phyloP scores from a whole-genome alignment of 2,888 invertebrate species.

The Andrena minutula region DNA sequence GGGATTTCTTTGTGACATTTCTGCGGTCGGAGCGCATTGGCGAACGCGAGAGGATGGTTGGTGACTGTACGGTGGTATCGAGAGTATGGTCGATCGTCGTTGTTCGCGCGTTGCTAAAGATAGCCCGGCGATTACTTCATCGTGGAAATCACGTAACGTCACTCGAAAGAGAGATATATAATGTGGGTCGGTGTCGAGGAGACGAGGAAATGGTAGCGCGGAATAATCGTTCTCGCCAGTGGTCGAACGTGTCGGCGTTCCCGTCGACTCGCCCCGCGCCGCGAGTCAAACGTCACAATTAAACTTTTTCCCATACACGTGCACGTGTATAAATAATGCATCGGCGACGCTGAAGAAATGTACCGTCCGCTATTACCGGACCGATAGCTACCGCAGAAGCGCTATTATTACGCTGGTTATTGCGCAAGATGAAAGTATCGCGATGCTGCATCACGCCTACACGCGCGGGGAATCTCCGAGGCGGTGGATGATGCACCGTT shows the following conservation, averaged over 20 bases:
- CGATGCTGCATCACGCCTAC: slow-evolving; percentile 40
- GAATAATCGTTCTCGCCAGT: slow-evolving; percentile 31
- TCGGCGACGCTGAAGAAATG: slow-evolving; percentile 31
- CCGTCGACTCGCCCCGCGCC: too few relatives aligned
- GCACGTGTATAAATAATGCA: slow-evolving; percentile 49
- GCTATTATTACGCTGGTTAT: slow-evolving; percentile 53
- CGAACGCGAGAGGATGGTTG: slow-evolving; percentile 9
- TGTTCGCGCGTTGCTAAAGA: slow-evolving; percentile 53
- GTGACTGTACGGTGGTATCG: slow-evolving; percentile 8
- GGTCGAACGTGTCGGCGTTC: background rate
- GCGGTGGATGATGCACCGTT: background rate
- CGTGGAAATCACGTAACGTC: slow-evolving; percentile 66
- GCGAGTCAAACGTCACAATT: slow-evolving; percentile 18
- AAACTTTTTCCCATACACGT: slow-evolving; percentile 11
- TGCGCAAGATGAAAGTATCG: slow-evolving; percentile 58
- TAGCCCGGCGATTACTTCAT: slow-evolving; percentile 64
- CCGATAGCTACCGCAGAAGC: slow-evolving; percentile 49
- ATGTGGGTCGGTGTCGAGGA: slow-evolving; percentile 58
- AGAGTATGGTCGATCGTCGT: slow-evolving; percentile 33
- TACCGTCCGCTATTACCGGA: slow-evolving; percentile 44
- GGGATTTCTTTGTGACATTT: background rate
- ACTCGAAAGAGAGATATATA: slow-evolving; percentile 51
- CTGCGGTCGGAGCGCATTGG: background rate
- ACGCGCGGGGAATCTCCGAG: slow-evolving; percentile 7
- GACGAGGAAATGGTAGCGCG: slow-evolving; percentile 55